Base-by-base conservation (phyloP, 2,797 vertebrate genomes). In the Poeciliopsis infans region DNA sequence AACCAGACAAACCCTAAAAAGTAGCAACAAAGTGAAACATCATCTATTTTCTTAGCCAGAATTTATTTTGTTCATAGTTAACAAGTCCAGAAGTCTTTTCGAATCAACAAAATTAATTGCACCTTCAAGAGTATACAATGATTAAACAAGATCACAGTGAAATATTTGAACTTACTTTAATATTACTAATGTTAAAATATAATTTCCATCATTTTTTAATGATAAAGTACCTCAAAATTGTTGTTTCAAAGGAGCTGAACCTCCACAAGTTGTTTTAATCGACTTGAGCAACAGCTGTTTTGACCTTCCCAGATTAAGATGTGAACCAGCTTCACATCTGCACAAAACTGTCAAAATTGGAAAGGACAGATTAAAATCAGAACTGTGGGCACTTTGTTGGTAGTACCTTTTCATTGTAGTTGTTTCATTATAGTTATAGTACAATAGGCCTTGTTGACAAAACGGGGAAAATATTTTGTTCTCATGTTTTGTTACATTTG, bases 51-150 rank as follows among this genome's bases (percentile, higher is more conserved):
- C 36, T 64, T 23, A 18, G 57, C 66, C 31, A 49, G 59, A 64
- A 82, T 83, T 70, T 79, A 88, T 85, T 72, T 79, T 78, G 69
- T 86, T 87, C 83, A 90, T 89, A 47, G 68, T 68, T 86, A 87
- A 90, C 86, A 71, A 89, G 81, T 68, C 80, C 72, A 78, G 74
- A 78, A 59, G 71, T 53, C 75, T 74, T 76, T 47, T 11, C 61
- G 13, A 73, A 85, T 91, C 84, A 76, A 86, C 83, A 75, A 80
- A 77, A 75, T 7, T 79, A 76, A 87, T 47, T 46, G 1, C 45
- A 73, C 74, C 80, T 74, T 74, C 41, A 23, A 5, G 7, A 23
- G 28, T 13, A 12, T 11, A 51, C 7, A 51, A 23, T 20, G 11
- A 69, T 43, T 69, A 43, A 64, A 64, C 47, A 73, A 53, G 6